These are phyloP conservation scores for Bucco capensis DNA, from an alignment of 2,113 vertebrate genomes.

Conservation along the genomic window DNA sequence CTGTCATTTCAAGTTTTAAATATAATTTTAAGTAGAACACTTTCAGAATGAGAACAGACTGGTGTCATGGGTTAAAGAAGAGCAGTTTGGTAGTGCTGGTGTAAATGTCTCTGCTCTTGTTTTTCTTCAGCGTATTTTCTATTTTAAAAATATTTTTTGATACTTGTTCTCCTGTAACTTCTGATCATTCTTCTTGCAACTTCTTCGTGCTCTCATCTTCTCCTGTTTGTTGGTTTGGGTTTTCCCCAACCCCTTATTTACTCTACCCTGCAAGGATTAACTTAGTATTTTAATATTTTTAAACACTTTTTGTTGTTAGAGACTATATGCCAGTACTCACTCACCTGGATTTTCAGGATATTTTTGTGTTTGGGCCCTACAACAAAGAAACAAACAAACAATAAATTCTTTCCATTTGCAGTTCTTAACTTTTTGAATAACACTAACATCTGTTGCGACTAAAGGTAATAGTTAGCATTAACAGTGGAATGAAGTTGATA, in stretches of 20 bases:
- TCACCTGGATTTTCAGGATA: conserved; percentile 70
- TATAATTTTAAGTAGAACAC: neutral
- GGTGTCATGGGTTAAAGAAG: neutral
- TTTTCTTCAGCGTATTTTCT: neutral
- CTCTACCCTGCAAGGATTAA: neutral
- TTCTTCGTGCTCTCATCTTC: neutral
- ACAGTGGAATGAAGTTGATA: neutral
- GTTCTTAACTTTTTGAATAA: neutral
- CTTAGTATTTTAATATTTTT: neutral
- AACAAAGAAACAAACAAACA: neutral
- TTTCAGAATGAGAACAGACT: neutral
- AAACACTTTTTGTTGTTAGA: neutral
- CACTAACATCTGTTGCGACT: neutral
- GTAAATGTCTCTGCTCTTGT: neutral
- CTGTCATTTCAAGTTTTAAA: neutral
- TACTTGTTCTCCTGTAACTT: neutral
- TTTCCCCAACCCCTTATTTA: neutral
- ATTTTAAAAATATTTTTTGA: neutral
- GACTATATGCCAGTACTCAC: neutral
- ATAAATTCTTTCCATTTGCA: neutral
- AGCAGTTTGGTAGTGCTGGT: neutral
- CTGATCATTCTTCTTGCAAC: neutral
- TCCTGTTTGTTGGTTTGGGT: neutral
- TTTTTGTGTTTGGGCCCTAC: conserved; percentile 63
- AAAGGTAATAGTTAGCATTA: neutral